Evolutionary conservation across 37 sponge, comb jelly and placozoan species (phyloP), one percentile per base, ranked within the genome.

Genomic region (Oscarella lobularis): DNA sequence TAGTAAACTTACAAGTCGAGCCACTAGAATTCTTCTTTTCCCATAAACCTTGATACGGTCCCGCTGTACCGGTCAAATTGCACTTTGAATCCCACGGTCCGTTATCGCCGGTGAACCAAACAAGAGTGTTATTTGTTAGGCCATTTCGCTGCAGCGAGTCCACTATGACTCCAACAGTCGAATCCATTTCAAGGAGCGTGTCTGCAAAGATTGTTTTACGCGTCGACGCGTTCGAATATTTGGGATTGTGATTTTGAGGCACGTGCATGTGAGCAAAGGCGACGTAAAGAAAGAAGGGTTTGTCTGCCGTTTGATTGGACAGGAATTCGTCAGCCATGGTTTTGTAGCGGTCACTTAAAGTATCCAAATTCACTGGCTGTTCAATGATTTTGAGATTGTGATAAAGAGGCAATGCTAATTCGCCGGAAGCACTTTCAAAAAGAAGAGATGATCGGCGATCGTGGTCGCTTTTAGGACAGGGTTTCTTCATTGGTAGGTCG

Each of bases 71-170:
- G 2, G 79, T 38, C 3, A 78, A 38, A 4, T 78, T 67, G 67
- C 79, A 78, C 40, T 78, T 78, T 32, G 35, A 67, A 31, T 78
- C 79, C 71, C 79, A 78, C 5, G 79, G 79, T 36, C 79, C 79
- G 37, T 78, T 78, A 35, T 78, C 79, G 5, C 72, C 41, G 3
- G 79, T 78, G 31, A 78, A 78, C 2, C 68, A 71, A 2, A 78
- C 72, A 9, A 78, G 41, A 3, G 79, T 78, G 39, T 78, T 70
- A 1, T 78, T 54, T 2, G 2, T 37, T 2, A 67, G 4, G 20
- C 48, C 1, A n/a, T 71, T 69, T 2, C 40, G 33, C 27, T 71
- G 4, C 27, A 78, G 2, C n/a, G 48, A 36, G 1, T 78, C 68
- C 2, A 34, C 34, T n/a, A 78, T 1, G 1, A 14, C 36, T 1